Base-by-base conservation (phyloP, 2,797 vertebrate species). In the Fistularia commersonii region DNA sequence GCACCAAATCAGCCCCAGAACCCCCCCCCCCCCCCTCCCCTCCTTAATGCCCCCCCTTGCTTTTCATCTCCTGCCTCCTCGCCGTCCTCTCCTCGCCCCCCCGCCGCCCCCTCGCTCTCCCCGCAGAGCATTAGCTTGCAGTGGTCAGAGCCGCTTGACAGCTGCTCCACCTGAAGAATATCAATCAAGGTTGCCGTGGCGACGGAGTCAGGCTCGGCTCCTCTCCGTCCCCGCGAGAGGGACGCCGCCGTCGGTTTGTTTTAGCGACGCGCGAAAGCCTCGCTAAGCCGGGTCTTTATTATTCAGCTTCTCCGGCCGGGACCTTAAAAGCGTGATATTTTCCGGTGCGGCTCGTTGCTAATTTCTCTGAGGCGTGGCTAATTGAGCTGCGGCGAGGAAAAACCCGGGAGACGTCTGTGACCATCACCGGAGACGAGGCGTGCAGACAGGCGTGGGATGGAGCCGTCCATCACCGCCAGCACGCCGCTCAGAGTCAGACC, bases 111-210 rank as follows among this genome's bases (percentile, higher is more conserved):
- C 53, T 9, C 61, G 74, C 85, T 83, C 79, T 77, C 71, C 82
- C 81, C 69, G 72, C 74, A 85, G 83, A 81, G 81, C 57, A 84
- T 91, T 89, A 85, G 75, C 81, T 90, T 80, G 81, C 81, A 83
- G 90, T 83, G 82, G 79, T 88, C 89, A 82, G n/a, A 80, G 87
- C 84, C 82, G 76, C 90, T 83, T 91, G 90, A 89, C 90, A 88
- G 90, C 84, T 86, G 79, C 84, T 90, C 79, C 82, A 93, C 91
- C 92, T 94, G 90, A 91, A 91, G 90, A 91, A 93, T 90, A 87
- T 74, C 90, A 94, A 92, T 81, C 88, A 89, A 88, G 77, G 90
- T 95, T 93, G 89, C 93, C 87, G 91, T 94, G 91, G 94, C 92
- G 90, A 97, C 85, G 51, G 73, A 89, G 65, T 61, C 78, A 79